phyloP scores from a whole-genome alignment of 2,113 vertebrate species.

The Lepus timidus region DNA sequence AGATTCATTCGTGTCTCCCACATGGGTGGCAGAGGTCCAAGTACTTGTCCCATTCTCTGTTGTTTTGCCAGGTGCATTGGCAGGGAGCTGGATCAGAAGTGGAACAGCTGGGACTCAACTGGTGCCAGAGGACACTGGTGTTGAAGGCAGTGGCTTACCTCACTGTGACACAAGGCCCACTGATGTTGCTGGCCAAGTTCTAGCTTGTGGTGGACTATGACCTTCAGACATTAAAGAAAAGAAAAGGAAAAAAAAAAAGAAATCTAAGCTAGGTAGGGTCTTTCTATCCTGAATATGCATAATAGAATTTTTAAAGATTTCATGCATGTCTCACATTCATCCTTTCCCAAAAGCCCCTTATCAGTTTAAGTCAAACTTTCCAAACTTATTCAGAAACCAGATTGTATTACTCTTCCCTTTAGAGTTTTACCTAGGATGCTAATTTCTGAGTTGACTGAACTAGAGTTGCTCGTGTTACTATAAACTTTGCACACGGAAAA shows the following conservation, averaged over 20 bases:
- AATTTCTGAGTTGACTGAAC: not conserved
- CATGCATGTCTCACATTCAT: not conserved
- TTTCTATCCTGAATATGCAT: not conserved
- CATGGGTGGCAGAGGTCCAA: no score
- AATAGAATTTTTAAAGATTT: not conserved
- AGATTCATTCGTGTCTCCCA: no score
- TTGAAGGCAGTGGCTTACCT: no score
- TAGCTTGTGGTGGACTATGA: not conserved
- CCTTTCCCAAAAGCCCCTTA: slow-evolving; percentile 4
- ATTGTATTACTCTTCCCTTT: not conserved
- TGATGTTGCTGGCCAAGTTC: not conserved
- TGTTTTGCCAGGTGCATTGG: no score
- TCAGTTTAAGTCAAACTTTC: slow-evolving; percentile 27
- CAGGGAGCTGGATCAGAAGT: no score
- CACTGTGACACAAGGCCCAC: no score
- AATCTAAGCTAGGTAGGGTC: not conserved
- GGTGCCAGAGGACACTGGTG: no score
- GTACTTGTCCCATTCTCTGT: no score
- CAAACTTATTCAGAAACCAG: not conserved
- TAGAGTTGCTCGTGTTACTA: not conserved
- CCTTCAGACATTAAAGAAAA: not conserved
- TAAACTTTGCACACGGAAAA: not conserved
- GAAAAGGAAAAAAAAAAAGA: no score
- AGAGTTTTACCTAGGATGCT: not conserved
- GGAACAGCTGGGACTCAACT: no score